Evolutionary conservation across 2,888 invertebrate species (phyloP).

Genomic region (Amblyjoppa fuscipennis): DNA sequence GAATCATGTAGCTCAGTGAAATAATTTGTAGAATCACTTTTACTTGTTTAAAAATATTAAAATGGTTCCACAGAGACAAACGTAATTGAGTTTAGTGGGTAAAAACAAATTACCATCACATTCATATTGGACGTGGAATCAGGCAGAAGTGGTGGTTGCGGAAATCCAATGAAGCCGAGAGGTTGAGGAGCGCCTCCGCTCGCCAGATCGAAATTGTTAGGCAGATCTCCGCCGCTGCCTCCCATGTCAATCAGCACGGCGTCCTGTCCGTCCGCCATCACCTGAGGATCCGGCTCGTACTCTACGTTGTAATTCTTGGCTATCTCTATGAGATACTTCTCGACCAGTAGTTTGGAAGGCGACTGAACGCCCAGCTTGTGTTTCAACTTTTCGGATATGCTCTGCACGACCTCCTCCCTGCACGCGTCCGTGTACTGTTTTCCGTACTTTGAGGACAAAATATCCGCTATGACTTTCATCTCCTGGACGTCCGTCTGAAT

Average conservation of each 20-base stretch:
- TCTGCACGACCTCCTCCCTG: conserved; percentile 91
- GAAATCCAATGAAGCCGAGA: conserved; percentile 93
- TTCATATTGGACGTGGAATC: conserved; percentile 82
- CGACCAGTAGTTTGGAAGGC: conserved; percentile 97
- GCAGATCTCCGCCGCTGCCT: conserved; percentile 75
- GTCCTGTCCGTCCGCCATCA: conserved; percentile 91
- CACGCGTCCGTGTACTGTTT: conserved; percentile 96
- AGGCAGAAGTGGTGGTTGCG: conserved; percentile 90
- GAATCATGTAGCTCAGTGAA: neutral
- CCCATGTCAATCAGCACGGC: conserved; percentile 82
- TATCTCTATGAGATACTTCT: conserved; percentile 97
- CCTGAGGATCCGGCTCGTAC: conserved; percentile 97
- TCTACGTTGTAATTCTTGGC: conserved; percentile 97
- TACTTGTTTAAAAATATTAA: too few relatives aligned
- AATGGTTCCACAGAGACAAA: neutral
- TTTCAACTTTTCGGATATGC: conserved; percentile 95
- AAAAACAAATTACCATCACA: conserved; percentile 71
- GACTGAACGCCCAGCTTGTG: conserved; percentile 97
- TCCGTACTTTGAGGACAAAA: conserved; percentile 96
- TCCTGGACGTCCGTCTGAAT: conserved; percentile 94
- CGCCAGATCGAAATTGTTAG: conserved; percentile 88
- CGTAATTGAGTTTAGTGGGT: neutral
- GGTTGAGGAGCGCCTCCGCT: conserved; percentile 87
- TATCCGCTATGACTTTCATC: conserved; percentile 93
- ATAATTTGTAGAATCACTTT: too few relatives aligned